Percentiles rank a stretch among this genome's conserved stretches.
phyloP scores from a whole-genome alignment of 2,888 invertebrate genomes.

The Cantharis flavilabris region DNA sequence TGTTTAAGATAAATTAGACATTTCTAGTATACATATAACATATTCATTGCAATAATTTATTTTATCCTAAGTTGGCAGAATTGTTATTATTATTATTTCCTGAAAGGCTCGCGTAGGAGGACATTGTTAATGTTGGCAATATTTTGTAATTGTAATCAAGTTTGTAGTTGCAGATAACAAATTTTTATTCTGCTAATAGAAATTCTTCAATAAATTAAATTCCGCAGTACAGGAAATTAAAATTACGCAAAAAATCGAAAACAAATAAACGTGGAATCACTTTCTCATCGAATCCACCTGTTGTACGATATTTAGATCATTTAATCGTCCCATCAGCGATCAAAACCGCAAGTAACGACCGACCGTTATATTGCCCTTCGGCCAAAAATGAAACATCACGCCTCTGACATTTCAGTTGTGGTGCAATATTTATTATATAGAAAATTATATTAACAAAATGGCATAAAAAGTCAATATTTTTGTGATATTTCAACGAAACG shows the following conservation, averaged over 20 bases:
- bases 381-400: slow-evolving; percentile 37
- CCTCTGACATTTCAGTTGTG: slow-evolving; percentile 39
- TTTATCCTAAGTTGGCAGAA: slow-evolving; percentile 53
- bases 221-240: background rate
- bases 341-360: slow-evolving; percentile 32
- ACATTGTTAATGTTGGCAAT: slow-evolving; percentile 53
- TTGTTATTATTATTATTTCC: slow-evolving; percentile 52
- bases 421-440: slow-evolving; percentile 8
- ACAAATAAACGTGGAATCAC: slow-evolving; percentile 41
- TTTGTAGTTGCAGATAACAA: background rate
- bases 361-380: slow-evolving; percentile 21
- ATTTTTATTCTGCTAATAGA: background rate
- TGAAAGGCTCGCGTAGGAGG: slow-evolving; percentile 53
- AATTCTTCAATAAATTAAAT: background rate
- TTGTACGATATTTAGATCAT: slow-evolving; percentile 45
- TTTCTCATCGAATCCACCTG: slow-evolving; percentile 48
- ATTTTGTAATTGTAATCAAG: slow-evolving; percentile 56
- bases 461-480: background rate
- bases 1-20: slow-evolving; percentile 53
- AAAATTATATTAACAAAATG: background rate
- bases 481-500: background rate
- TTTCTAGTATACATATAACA: slow-evolving; percentile 47
- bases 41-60: slow-evolving; percentile 50
- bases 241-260: background rate
- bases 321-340: slow-evolving; percentile 33